These are phyloP conservation scores for Ellobius talpinus DNA, from an alignment of 2,113 vertebrate genomes.

Conservation along the genomic window DNA sequence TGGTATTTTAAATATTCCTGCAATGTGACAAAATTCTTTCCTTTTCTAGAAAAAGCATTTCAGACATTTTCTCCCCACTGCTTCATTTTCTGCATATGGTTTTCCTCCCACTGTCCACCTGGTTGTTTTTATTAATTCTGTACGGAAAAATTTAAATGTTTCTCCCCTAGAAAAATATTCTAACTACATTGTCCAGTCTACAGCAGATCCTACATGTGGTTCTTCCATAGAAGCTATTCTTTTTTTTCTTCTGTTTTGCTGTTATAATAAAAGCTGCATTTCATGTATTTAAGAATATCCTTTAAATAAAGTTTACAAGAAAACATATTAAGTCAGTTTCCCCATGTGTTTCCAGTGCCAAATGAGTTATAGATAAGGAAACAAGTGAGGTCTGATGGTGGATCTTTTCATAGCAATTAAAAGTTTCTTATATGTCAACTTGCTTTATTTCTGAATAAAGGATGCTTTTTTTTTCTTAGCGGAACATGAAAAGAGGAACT, in stretches of 20 bases:
- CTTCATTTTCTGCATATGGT: conserved; percentile 40
- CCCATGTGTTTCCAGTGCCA: background rate
- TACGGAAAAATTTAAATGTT: conserved; percentile 54
- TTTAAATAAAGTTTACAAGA: background rate
- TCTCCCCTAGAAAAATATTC: background rate
- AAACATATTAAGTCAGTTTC: background rate
- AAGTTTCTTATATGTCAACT: conserved; percentile 58
- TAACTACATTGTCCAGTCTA: background rate
- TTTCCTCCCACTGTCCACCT: conserved; percentile 70
- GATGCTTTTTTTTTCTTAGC: background rate
- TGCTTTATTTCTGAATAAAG: conserved; percentile 52
- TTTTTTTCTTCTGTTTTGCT: background rate
- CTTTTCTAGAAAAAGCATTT: background rate
- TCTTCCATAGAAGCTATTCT: background rate
- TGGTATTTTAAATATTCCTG: conserved; percentile 55
- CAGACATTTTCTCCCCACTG: conserved; percentile 18
- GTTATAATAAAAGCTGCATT: background rate
- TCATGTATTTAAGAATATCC: background rate
- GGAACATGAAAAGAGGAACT: background rate
- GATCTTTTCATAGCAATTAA: conserved; percentile 25
- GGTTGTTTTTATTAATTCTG: conserved; percentile 52
- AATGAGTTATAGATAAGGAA: conserved; percentile 37
- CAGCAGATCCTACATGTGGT: background rate
- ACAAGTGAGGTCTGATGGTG: background rate
- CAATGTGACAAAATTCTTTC: conserved; percentile 34